Evolutionary conservation across 2,797 vertebrate species (phyloP).

Genomic region (Podarcis siculus): DNA sequence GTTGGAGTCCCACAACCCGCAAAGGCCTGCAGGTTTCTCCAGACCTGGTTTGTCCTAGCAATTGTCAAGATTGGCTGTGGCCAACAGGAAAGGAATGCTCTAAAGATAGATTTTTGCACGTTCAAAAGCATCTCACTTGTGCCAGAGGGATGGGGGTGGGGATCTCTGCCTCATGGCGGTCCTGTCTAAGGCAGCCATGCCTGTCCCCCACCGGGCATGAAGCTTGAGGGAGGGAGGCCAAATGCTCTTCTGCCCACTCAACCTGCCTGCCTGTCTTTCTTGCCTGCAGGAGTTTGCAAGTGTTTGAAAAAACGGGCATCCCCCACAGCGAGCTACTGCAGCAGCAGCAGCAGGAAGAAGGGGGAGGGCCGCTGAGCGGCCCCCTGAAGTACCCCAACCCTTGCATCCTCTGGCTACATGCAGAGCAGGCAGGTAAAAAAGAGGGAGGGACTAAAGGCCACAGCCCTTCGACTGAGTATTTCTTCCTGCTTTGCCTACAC

Average conservation of each 20-base stretch:
- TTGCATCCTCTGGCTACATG: conserved; percentile 94
- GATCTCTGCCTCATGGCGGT: not conserved
- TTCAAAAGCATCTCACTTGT: too few species aligned
- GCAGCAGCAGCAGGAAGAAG: conserved; percentile 87
- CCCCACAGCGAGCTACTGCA: conserved; percentile 89
- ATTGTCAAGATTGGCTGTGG: not conserved
- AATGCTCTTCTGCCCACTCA: not conserved
- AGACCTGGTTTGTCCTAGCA: not conserved
- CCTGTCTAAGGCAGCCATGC: not conserved
- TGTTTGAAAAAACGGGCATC: conserved; percentile 89
- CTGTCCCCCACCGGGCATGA: conserved; percentile 36
- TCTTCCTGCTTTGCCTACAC: not conserved
- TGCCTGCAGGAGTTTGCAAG: conserved; percentile 89
- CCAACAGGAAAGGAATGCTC: not conserved
- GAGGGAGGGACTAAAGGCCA: not conserved
- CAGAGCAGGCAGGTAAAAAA: conserved; percentile 86
- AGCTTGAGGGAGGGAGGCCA: conserved; percentile 20
- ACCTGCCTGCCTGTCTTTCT: not conserved
- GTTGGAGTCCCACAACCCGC: too few species aligned
- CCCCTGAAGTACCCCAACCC: conserved; percentile 88
- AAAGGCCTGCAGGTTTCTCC: too few species aligned
- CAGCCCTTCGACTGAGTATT: not conserved
- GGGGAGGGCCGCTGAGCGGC: conserved; percentile 88
- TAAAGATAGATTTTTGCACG: too few species aligned
- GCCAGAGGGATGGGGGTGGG: not conserved